Evolutionary conservation across 2,797 vertebrate genomes (phyloP), one percentile per base, ranked within the genome.

Genomic region (Lepus townsendii): DNA sequence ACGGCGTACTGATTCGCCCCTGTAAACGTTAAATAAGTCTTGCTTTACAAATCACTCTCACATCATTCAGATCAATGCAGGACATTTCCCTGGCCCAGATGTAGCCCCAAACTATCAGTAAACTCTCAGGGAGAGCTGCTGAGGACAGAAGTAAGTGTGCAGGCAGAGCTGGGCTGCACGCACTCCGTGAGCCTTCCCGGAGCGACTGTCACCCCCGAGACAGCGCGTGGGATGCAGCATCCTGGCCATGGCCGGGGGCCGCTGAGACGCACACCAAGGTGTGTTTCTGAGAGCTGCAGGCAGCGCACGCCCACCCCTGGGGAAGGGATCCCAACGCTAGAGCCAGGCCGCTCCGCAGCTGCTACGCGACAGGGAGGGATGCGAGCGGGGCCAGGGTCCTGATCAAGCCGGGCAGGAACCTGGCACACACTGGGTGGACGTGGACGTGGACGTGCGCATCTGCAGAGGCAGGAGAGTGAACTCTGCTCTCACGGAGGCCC

Each of bases 81-180:
- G 78, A 83, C 8, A 13, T 47, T 90, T 79, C 62, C 16, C 38
- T 32, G 42, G 27, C 66, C 17, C 54, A 27, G 77, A 83, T 75
- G 57, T 24, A 78, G 60, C 50, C 76, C 69, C 62, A 75, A 75
- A 66, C 35, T 26, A 57, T 57, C 63, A 52, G n/a, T 47, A 76
- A 86, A 38, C 26, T 14, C 17, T 84, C 78, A 52, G 42, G 8
- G 62, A 90, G 27, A 71, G 27, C 1, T 26, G 57, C 19, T 20
- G 60, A 84, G 32, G 68, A 89, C 42, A n/a, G 63, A 96, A 89
- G 78, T 10, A 82, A 88, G 91, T 32, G 13, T 7, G 89, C 69
- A 73, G 50, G 11, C 14, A 75, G 85, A 27, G 50, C 77, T n/a
- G 17, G 30, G 76, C 38, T 4, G 8, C 1, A n/a, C 1, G 1